Evolutionary conservation across 2,888 invertebrate genomes (phyloP).

Genomic region (Molanna angustata): DNA sequence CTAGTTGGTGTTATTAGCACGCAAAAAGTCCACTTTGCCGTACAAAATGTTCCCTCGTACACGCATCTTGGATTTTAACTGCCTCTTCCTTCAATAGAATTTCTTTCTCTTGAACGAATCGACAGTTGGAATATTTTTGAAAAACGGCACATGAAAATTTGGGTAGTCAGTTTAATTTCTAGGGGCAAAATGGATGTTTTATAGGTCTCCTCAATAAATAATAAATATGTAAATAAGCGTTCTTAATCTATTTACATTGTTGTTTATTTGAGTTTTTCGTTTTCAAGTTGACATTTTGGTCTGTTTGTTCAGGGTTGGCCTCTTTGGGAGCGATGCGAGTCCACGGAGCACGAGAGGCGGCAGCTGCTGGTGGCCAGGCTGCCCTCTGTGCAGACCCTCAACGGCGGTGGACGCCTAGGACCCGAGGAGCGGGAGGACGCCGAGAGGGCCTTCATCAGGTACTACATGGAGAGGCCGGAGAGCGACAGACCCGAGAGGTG

Average conservation of each 20-base stretch:
- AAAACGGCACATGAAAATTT: no score
- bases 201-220: no score
- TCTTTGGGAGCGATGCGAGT: constrained; percentile 73
- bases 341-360: constrained; percentile 85
- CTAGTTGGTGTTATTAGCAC: no score
- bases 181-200: no score
- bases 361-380: constrained; percentile 84
- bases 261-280: background rate
- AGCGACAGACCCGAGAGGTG: constrained; percentile 78
- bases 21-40: no score
- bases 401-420: constrained; percentile 84
- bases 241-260: background rate
- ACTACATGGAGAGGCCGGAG: constrained; percentile 86
- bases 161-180: no score
- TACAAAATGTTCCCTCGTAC: no score
- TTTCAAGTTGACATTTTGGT: background rate
- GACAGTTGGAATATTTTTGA: no score
- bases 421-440: constrained; percentile 87
- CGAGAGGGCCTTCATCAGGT: constrained; percentile 88
- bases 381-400: constrained; percentile 80
- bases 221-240: background rate
- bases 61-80: no score
- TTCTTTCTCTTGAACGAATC: no score
- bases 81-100: no score
- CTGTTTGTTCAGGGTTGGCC: constrained; percentile 59